Conservation (phyloP, 2,113 vertebrate genomes). For the Ovibos moschatus region DNA sequence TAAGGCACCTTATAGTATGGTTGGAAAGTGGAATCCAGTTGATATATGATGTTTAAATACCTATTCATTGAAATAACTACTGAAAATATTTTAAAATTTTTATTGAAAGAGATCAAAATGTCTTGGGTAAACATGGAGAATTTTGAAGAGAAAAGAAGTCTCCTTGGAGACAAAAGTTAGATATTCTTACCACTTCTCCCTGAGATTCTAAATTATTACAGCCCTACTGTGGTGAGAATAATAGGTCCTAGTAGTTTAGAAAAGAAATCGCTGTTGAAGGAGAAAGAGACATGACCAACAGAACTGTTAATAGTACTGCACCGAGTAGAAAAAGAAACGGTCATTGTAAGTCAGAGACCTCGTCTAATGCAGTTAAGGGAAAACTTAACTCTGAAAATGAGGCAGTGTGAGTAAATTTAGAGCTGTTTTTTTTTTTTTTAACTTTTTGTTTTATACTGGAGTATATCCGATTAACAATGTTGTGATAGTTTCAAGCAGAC, state of each 20-base stretch:
- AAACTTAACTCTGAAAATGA: neutral
- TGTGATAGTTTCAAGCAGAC: neutral
- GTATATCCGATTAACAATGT: neutral
- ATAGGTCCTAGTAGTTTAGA: neutral
- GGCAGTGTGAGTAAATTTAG: neutral
- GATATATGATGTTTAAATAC: neutral
- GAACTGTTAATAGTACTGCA: neutral
- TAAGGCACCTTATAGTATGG: neutral
- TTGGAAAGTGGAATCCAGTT: neutral
- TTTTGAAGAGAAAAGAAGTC: neutral
- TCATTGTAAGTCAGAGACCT: neutral
- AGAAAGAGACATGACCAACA: neutral
- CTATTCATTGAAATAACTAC: neutral
- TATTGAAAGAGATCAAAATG: neutral
- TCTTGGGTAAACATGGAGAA: neutral
- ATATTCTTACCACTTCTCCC: neutral
- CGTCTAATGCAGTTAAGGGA: neutral
- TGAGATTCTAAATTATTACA: neutral
- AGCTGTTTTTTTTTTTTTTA: neutral
- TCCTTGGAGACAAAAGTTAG: neutral
- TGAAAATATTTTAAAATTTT: neutral
- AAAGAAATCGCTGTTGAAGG: neutral
- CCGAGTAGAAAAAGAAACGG: neutral
- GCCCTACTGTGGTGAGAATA: neutral
- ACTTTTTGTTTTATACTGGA: neutral